Evolutionary conservation across 1,140 invertebrate genomes (phyloP), one percentile per base, ranked within the genome.

Genomic region (Trichogramma pretiosum): DNA sequence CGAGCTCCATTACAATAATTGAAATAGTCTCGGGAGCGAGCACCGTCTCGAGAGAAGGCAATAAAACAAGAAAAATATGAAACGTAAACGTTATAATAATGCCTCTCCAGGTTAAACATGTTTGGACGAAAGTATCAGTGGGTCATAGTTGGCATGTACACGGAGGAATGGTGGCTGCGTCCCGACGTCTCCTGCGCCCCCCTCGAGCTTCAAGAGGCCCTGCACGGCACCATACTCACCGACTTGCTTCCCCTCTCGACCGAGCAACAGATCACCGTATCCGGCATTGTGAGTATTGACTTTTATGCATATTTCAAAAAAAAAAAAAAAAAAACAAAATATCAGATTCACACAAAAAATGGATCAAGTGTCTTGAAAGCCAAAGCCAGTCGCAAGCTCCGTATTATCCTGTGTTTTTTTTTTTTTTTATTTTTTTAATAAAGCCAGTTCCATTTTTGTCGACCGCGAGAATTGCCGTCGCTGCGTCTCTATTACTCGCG

Each of bases 51-150:
- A n/a, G n/a, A n/a, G n/a, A n/a, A n/a, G n/a, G n/a, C n/a, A n/a
- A n/a, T n/a, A n/a, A n/a, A n/a, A n/a, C n/a, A n/a, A n/a, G n/a
- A n/a, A n/a, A n/a, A n/a, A n/a, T n/a, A n/a, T 35, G 14, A 35
- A 14, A n/a, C 4, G 16, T 17, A 5, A 35, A 35, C 13, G 19
- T 1, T n/a, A n/a, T n/a, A n/a, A n/a, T n/a, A n/a, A n/a, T n/a
- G 24, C 36, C 43, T n/a, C 36, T 48, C 5, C 57, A 84, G 81
- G 52, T 67, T 83, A 68, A 86, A 89, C 59, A 77, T 97, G 83
- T 94, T 83, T 59, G 93, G 93, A 0, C 73, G 87, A 3, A 87
- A 91, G 50, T 97, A 97, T 73, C 92, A 97, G 60, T 99, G 96
- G 96, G 81, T 98, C 1, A 87, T 99, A 8, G 85, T 93, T 70